Evolutionary conservation across 1,140 invertebrate species (phyloP), one percentile per base, ranked within the genome.

Genomic region (Ditylenchus dipsaci): DNA sequence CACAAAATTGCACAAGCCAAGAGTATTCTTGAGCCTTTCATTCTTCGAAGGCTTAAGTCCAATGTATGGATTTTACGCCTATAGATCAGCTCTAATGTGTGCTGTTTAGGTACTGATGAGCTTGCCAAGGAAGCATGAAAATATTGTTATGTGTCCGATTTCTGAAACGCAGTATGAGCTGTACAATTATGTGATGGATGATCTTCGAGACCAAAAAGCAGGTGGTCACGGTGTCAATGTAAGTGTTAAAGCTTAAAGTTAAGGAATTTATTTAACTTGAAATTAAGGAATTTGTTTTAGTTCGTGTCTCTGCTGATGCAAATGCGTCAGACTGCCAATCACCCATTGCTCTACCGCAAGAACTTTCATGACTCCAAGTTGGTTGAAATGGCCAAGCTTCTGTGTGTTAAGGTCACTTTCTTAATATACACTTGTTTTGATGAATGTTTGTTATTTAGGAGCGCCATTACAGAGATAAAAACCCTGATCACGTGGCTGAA

Each of bases 21-120:
- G 81, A 85, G 89, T 67, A 95, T 97, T 70, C 94, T 97, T 90
- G 91, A 91, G 80, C 94, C 94, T 0, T 97, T 97, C 84, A 89
- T 97, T 9, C 85, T 97, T 27, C 85, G 94, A n/a, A 86, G 94
- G 67, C 85, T 96, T 3, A 97, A 97, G 83, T 82, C 86, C 27
- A 83, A 87, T 63, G 85, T 86, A 75, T 71, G 76, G 71, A 61
- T 19, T 53, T 8, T 11, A 66, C 17, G 23, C 66, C 57, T 33
- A 66, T 66, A 19, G 3, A 5, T 61, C n/a, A 26, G 3, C 8
- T 19, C 19, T 5, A 61, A 26, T 5, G 56, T 38, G 15, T 21
- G 0, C 15, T 71, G 72, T 71, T 73, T 73, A 93, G 76, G 93
- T 97, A 0, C 85, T 96, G 0, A 78, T 81, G 56, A 81, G 85